A percentile compares a stretch with the other conserved stretches of the same genome.
phyloP scores from a whole-genome alignment of 2,888 invertebrate species.

The Mesorhabditis spiculigera region DNA sequence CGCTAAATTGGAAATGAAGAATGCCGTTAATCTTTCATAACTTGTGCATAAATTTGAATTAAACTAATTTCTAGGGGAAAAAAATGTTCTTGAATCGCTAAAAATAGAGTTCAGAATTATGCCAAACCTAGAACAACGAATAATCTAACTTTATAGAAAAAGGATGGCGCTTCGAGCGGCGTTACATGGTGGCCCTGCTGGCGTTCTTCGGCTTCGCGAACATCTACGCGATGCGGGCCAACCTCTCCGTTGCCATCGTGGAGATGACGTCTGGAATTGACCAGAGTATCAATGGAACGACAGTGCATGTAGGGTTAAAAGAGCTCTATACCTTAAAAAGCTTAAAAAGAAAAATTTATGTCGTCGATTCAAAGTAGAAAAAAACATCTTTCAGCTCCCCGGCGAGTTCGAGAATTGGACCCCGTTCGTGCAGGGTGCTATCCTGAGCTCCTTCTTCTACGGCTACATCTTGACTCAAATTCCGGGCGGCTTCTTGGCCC shows the following conservation, averaged over 20 bases:
- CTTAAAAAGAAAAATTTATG: background rate
- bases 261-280: conserved; percentile 40
- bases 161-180: conserved; percentile 29
- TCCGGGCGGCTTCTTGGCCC: conserved; percentile 78
- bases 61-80: too few relatives aligned
- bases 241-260: conserved; percentile 55
- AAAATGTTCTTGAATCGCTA: too few relatives aligned
- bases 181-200: conserved; percentile 61
- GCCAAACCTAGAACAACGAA: background rate
- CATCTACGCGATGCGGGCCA: conserved; percentile 62
- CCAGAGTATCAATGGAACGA: conserved; percentile 28
- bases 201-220: conserved; percentile 61
- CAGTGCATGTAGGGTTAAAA: conserved; percentile 27
- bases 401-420: conserved; percentile 68
- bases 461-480: conserved; percentile 82
- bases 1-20: too few relatives aligned
- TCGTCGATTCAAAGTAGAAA: background rate
- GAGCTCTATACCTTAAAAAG: background rate
- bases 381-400: conserved; percentile 20
- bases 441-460: conserved; percentile 83
- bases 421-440: conserved; percentile 73
- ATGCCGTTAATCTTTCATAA: too few relatives aligned
- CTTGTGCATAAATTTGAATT: too few relatives aligned
- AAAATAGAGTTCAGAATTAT: too few relatives aligned
- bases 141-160: background rate